Evolutionary conservation across 2,888 invertebrate species (phyloP).

Genomic region (Argyra leucocephala): DNA sequence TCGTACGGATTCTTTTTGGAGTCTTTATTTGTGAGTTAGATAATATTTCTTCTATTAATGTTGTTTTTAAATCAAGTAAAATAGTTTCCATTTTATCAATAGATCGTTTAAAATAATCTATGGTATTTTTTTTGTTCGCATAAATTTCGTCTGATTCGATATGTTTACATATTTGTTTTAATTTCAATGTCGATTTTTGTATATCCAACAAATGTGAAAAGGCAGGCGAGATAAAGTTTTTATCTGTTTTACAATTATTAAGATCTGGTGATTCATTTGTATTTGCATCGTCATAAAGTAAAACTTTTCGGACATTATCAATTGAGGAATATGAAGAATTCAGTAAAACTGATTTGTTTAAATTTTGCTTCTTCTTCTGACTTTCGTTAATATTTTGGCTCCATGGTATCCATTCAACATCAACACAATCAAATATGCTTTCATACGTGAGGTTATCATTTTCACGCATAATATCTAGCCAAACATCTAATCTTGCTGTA

Average conservation of each 20-base stretch:
- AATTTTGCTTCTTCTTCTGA: conserved; percentile 20
- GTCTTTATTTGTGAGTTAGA: conserved; percentile 32
- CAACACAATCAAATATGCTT: conserved; percentile 35
- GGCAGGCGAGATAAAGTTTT: conserved; percentile 27
- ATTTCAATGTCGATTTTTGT: conserved; percentile 30
- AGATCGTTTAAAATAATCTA: conserved; percentile 31
- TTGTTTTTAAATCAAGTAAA: conserved; percentile 31
- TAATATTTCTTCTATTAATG: conserved; percentile 25
- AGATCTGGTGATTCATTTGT: conserved; percentile 9
- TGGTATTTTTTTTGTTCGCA: conserved; percentile 17
- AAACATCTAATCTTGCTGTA: conserved; percentile 36
- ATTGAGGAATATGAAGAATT: conserved; percentile 20
- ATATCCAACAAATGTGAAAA: conserved; percentile 32
- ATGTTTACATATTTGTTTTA: conserved; percentile 33
- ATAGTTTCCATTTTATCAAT: conserved; percentile 32
- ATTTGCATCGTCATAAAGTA: conserved; percentile 32
- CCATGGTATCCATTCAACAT: conserved; percentile 37
- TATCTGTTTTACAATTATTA: neutral
- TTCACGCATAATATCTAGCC: conserved; percentile 36
- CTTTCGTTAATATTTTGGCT: conserved; percentile 32
- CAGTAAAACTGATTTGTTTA: conserved; percentile 22
- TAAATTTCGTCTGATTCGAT: conserved; percentile 24
- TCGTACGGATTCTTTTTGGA: conserved; percentile 37
- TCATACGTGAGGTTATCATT: conserved; percentile 23
- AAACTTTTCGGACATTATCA: conserved; percentile 24